These are phyloP conservation scores for Coptotermes formosanus DNA, from an alignment of 1,140 invertebrate species.

Conservation along the genomic window DNA sequence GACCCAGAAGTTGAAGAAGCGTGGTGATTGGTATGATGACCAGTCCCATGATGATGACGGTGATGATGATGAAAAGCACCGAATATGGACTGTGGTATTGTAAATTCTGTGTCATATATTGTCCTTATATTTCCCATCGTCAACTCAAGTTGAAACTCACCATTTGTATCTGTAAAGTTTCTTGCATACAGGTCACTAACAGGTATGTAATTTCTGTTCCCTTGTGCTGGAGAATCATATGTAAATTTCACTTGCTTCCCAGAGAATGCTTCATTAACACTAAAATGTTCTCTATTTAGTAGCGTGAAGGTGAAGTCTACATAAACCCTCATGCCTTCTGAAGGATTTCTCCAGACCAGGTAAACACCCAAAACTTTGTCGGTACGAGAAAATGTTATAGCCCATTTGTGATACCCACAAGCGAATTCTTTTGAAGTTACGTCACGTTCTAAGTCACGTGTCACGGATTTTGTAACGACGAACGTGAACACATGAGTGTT, in stretches of 20 bases:
- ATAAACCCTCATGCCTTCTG: conserved; percentile 72
- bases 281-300: conserved; percentile 83
- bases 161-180: conserved; percentile 78
- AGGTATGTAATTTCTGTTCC: conserved; percentile 76
- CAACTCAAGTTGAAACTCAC: conserved; percentile 80
- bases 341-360: conserved; percentile 73
- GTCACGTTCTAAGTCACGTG: conserved; percentile 74
- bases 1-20: conserved; percentile 20
- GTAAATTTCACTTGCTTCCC: conserved; percentile 80
- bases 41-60: conserved; percentile 34
- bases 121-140: conserved; percentile 75
- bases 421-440: conserved; percentile 82
- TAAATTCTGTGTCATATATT: conserved; percentile 70
- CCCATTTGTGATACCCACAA: conserved; percentile 84
- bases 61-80: conserved; percentile 32
- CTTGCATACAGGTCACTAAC: conserved; percentile 72
- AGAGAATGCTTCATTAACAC: conserved; percentile 77
- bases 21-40: conserved; percentile 30
- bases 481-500: conserved; percentile 85
- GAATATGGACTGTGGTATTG: conserved; percentile 52
- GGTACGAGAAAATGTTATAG: conserved; percentile 77
- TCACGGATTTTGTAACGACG: conserved; percentile 76
- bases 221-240: conserved; percentile 71
- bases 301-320: conserved; percentile 84
- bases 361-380: conserved; percentile 80